Conservation (phyloP, 2,113 vertebrate species). For the Gobius niger region DNA sequence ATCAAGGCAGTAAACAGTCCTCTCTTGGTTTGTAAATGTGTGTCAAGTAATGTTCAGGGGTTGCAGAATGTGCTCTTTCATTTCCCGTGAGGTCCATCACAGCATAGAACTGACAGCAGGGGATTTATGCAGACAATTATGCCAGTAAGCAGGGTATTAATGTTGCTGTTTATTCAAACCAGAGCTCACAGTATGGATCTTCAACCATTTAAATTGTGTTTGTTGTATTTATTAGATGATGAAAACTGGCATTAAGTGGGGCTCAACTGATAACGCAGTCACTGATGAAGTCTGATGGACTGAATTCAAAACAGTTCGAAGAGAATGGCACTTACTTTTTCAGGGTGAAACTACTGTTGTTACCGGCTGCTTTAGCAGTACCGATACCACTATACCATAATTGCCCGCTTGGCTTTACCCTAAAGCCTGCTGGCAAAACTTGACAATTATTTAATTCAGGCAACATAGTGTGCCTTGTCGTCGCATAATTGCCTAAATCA, state of each 20-base stretch:
- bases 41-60: not conserved
- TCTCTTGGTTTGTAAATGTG: not conserved
- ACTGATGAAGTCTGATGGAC: not conserved
- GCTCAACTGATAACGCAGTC: not conserved
- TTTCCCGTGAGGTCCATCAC: constrained; percentile 2
- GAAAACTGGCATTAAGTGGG: not conserved
- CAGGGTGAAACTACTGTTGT: too few relatives aligned
- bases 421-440: too few relatives aligned
- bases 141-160: not conserved
- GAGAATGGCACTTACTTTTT: not conserved
- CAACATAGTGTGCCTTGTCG: too few relatives aligned
- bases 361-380: too few relatives aligned
- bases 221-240: not conserved
- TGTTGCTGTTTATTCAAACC: constrained; percentile 3
- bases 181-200: not conserved
- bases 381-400: too few relatives aligned
- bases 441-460: too few relatives aligned
- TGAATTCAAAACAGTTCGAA: not conserved
- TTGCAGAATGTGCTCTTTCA: not conserved
- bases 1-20: not conserved
- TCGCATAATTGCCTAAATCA: too few relatives aligned
- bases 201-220: not conserved
- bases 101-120: not conserved
- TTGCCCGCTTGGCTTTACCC: too few relatives aligned
- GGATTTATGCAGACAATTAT: constrained; percentile 17